These are phyloP conservation scores for Pungitius pungitius DNA, from an alignment of 2,113 vertebrate species.

Conservation along the genomic window DNA sequence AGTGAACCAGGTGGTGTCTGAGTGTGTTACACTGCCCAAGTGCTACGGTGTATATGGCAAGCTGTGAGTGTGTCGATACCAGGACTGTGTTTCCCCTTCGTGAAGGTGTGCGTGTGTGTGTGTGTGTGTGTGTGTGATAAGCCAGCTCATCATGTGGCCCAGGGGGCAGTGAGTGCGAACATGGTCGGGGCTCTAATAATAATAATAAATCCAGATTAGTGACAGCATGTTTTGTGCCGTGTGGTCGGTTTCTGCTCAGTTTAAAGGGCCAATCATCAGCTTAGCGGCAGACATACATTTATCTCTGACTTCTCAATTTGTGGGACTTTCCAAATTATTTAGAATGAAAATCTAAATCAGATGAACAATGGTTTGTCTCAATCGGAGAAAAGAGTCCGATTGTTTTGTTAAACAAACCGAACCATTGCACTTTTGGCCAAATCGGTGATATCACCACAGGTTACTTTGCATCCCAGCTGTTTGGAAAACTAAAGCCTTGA, in stretches of 20 bases:
- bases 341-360: not conserved
- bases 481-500: constrained; percentile 8
- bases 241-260: constrained; percentile 25
- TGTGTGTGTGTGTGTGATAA: constrained; percentile 39
- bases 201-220: constrained; percentile 66
- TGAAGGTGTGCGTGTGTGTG: constrained; percentile 9
- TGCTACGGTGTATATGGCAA: constrained; percentile 16
- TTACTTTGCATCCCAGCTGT: not conserved
- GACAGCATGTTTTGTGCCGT: constrained; percentile 40
- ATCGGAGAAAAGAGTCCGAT: not conserved
- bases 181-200: constrained; percentile 31
- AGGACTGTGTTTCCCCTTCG: constrained; percentile 8
- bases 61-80: constrained; percentile 17
- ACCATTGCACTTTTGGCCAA: not conserved
- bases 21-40: constrained; percentile 39
- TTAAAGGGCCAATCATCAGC: constrained; percentile 30
- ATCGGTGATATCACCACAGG: not conserved
- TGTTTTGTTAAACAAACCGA: not conserved
- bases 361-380: not conserved
- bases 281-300: not conserved
- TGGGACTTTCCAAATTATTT: not conserved
- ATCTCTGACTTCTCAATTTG: not conserved
- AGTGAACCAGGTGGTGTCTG: constrained; percentile 57
- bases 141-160: constrained; percentile 42
- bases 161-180: constrained; percentile 34